Evolutionary conservation across 2,888 invertebrate genomes (phyloP).

Genomic region (Cerastoderma edule): DNA sequence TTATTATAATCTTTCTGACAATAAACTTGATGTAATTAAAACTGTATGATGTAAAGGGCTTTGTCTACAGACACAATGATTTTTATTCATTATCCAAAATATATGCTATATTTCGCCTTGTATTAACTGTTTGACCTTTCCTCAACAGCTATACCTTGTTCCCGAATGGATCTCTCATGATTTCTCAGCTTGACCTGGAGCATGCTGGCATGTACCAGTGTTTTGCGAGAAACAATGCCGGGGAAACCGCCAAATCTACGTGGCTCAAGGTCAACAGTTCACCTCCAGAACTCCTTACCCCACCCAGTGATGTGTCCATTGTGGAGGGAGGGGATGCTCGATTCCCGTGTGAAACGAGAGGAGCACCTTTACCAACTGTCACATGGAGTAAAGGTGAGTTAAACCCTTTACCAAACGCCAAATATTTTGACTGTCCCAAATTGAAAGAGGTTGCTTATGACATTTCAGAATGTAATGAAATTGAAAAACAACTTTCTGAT

Average conservation of each 20-base stretch:
- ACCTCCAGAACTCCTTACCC: constrained; percentile 92
- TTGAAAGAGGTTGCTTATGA: no score
- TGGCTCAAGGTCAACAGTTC: constrained; percentile 98
- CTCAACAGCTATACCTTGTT: constrained; percentile 63
- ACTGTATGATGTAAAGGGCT: no score
- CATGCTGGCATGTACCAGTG: constrained; percentile 98
- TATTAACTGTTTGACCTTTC: no score
- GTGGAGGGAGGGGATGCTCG: constrained; percentile 97
- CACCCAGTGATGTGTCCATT: constrained; percentile 94
- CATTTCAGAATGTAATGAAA: no score
- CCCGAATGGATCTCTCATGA: constrained; percentile 84
- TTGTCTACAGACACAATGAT: no score
- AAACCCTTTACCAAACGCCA: no score
- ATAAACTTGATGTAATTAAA: no score
- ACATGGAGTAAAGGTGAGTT: constrained; percentile 95
- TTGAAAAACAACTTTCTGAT: no score
- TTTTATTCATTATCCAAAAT: no score
- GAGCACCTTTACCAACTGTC: constrained; percentile 95
- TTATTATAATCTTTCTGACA: no score
- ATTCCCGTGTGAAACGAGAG: constrained; percentile 93
- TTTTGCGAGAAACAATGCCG: constrained; percentile 94
- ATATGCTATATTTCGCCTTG: no score
- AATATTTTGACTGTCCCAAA: no score
- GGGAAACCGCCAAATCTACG: constrained; percentile 94
- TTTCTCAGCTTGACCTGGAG: constrained; percentile 91